A percentile compares a stretch with the other conserved stretches of the same genome.
phyloP scores from a whole-genome alignment of 2,797 vertebrate genomes.

The Thalassophryne amazonica region DNA sequence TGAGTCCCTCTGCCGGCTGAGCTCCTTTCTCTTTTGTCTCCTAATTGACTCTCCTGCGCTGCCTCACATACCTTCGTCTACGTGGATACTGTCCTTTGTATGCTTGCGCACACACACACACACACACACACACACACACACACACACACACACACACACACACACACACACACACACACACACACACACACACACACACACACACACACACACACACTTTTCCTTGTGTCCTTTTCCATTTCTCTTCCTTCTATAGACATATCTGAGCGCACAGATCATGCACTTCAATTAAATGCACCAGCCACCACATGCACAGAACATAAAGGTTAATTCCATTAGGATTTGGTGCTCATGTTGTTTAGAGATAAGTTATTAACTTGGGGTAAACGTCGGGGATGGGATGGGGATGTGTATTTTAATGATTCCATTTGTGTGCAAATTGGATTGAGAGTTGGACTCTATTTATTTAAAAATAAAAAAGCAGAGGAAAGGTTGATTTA shows the following conservation, averaged over 20 bases:
- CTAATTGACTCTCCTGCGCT: conserved; percentile 61
- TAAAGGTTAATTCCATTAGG: conserved; percentile 65
- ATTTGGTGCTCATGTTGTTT: conserved; percentile 63
- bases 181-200: background rate
- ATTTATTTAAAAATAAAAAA: conserved; percentile 56
- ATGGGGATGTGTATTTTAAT: conserved; percentile 72
- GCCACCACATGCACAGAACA: conserved; percentile 32
- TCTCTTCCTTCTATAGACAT: conserved; percentile 2
- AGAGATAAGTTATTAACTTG: conserved; percentile 77
- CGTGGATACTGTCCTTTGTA: conserved; percentile 37
- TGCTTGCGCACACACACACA: conserved; percentile 16
- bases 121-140: background rate
- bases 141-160: background rate
- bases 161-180: conserved; percentile 13
- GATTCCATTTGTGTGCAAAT: conserved; percentile 86
- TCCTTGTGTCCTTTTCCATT: conserved; percentile 7
- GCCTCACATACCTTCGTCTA: conserved; percentile 57
- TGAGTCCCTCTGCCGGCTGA: conserved; percentile 49
- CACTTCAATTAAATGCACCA: conserved; percentile 13
- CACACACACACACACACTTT: background rate
- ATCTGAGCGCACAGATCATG: conserved; percentile 8
- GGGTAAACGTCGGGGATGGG: conserved; percentile 64
- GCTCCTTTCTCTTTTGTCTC: conserved; percentile 60
- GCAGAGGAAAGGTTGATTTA: conserved; percentile 34
- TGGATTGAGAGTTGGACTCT: conserved; percentile 67